phyloP scores from a whole-genome alignment of 2,888 invertebrate genomes.

The Hybos culiciformis region DNA sequence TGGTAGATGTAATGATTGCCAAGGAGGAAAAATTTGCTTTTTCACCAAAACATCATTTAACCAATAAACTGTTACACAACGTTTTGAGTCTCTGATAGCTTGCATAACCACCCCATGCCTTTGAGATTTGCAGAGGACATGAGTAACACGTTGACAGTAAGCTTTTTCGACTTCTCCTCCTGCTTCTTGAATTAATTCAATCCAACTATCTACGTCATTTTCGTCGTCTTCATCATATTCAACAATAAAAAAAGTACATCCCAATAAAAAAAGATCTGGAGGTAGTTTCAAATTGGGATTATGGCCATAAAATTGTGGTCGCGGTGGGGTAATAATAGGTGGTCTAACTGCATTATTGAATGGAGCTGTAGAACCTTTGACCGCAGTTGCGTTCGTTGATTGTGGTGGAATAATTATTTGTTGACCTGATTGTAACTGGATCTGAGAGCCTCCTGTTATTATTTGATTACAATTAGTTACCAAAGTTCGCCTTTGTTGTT shows the following conservation, averaged over 20 bases:
- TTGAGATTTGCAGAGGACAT: constrained; percentile 83
- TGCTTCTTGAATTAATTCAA: constrained; percentile 58
- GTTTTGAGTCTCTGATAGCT: constrained; percentile 48
- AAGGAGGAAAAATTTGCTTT: constrained; percentile 80
- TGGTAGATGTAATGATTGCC: constrained; percentile 88
- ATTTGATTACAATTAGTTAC: constrained; percentile 38
- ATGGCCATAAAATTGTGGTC: constrained; percentile 81
- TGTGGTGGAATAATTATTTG: constrained; percentile 24
- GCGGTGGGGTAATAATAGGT: constrained; percentile 39
- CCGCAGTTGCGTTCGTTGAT: constrained; percentile 23
- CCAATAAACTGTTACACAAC: constrained; percentile 76
- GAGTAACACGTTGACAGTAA: constrained; percentile 79
- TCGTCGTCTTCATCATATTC: constrained; percentile 60
- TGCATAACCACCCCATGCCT: constrained; percentile 84
- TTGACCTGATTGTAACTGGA: constrained; percentile 17
- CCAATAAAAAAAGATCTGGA: constrained; percentile 75
- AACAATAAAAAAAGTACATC: constrained; percentile 83
- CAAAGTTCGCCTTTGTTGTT: constrained; percentile 38
- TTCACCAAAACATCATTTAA: constrained; percentile 79
- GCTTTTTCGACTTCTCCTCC: constrained; percentile 79
- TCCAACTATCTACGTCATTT: constrained; percentile 28
- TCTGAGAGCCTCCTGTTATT: constrained; percentile 22
- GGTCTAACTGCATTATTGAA: constrained; percentile 39
- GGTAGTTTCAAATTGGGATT: constrained; percentile 84
- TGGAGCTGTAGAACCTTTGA: constrained; percentile 18